phyloP scores from a whole-genome alignment of 2,113 vertebrate genomes.

The Pituophis catenifer region DNA sequence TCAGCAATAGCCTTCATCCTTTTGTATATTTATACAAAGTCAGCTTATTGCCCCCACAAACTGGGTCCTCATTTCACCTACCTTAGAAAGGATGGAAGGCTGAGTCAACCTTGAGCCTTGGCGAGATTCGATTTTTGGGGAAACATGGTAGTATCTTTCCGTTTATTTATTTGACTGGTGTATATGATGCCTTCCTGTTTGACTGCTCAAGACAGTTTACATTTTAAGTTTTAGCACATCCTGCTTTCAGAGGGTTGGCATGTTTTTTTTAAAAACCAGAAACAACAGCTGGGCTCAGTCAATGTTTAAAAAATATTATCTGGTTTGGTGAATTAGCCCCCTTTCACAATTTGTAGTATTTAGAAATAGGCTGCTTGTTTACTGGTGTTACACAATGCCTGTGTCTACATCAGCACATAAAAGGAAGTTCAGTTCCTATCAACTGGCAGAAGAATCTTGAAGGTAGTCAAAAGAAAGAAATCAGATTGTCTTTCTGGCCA shows the following conservation, averaged over 20 bases:
- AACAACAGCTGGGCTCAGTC: background rate
- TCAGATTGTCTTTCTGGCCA: background rate
- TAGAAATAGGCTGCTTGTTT: background rate
- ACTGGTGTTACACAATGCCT: background rate
- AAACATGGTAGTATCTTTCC: background rate
- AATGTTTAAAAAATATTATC: background rate
- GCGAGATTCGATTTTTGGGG: too few species aligned
- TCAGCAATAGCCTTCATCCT: too few species aligned
- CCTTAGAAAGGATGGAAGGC: too few species aligned
- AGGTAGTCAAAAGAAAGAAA: background rate
- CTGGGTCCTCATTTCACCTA: too few species aligned
- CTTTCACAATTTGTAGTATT: background rate
- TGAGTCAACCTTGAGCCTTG: too few species aligned
- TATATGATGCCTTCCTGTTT: background rate
- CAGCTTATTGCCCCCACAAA: too few species aligned
- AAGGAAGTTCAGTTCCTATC: background rate
- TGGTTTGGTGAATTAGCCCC: background rate
- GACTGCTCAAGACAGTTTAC: background rate
- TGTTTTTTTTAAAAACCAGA: background rate
- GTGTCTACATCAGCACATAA: background rate
- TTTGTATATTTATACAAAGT: too few species aligned
- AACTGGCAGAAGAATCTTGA: background rate
- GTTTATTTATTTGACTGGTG: background rate
- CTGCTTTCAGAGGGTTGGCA: background rate
- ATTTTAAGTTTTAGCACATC: background rate